A percentile compares a stretch with the other conserved stretches of the same genome.
Conservation (phyloP, 2,113 vertebrate species). For the Cyanoderma ruficeps region DNA sequence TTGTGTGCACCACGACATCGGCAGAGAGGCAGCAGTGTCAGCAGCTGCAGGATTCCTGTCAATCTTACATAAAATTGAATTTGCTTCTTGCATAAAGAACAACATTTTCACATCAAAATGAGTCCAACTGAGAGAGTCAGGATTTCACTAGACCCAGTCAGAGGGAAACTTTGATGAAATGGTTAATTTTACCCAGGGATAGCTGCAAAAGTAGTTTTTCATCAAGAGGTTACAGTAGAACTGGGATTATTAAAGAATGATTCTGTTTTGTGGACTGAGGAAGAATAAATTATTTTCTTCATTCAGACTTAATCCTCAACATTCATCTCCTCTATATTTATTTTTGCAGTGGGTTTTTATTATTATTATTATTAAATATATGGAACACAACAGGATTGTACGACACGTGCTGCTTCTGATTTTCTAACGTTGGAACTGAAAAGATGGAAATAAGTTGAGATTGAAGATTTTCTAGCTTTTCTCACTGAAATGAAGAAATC, state of each 20-base stretch:
- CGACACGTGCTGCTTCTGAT: rapidly evolving
- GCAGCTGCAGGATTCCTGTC: not conserved
- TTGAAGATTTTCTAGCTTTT: not conserved
- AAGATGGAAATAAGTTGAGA: not conserved
- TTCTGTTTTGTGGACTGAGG: not conserved
- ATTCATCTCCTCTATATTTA: not conserved
- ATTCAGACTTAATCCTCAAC: not conserved
- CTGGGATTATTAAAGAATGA: not conserved
- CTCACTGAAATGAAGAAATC: not conserved
- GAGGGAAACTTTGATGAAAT: not conserved
- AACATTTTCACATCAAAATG: not conserved
- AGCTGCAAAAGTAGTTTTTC: not conserved
- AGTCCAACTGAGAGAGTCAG: not conserved
- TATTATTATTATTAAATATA: not conserved
- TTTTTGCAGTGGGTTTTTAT: not conserved
- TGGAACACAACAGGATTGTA: not conserved
- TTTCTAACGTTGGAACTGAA: not conserved
- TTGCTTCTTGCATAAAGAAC: not conserved
- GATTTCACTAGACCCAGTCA: not conserved
- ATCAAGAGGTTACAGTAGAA: not conserved
- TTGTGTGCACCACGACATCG: not conserved
- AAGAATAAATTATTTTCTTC: not conserved
- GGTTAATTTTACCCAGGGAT: not conserved
- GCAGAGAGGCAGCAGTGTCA: not conserved
- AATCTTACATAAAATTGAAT: not conserved